Base-by-base conservation (phyloP, 2,888 invertebrate genomes). In the Sarcophaga caerulescens region DNA sequence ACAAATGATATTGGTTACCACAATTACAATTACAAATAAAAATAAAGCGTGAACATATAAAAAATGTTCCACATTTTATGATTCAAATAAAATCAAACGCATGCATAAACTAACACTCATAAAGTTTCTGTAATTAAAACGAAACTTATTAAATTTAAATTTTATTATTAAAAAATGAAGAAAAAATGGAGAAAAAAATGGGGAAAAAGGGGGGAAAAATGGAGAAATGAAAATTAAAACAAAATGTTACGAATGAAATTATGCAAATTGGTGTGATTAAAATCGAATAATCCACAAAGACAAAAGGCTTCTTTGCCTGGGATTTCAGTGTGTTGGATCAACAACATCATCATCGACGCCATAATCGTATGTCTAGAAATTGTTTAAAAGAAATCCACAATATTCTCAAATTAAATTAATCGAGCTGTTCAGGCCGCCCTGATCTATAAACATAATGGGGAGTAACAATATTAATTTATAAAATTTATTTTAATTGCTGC, bases 381-480 rank as follows among this genome's bases (percentile, higher is more conserved):
- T 79, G 82, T 73, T 63, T 6, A 1, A 35, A 82, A 80, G 70
- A 78, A 74, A 82, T 79, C 35, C 35, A 35, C 1, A 1, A 80
- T 80, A 79, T 82, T 80, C 74, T 59, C 21, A 71, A 75, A 60
- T 70, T 57, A 81, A 60, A 68, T 69, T 65, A 47, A 81, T 52
- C 52, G 69, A 52, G 23, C 69, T 73, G 57, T 19, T 52, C n/a
- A 5, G 2, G 52, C 60, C 19, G 25, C 44, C 35, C 70, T 70
- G 81, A 23, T 76, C 75, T 75, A 81, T 44, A 75, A 81, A 81
- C 45, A 12, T 77, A 81, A 85, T 81, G 69, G 89, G 90, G 90
- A 91, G 90, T 91, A 91, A 90, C 89, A 90, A 88, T 90, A 91
- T 92, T 90, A 91, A 91, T 91, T 89, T 89, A 90, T 89, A 89